These are phyloP conservation scores for Synaphobranchus kaupii DNA, from an alignment of 2,797 vertebrate genomes.

Conservation along the genomic window DNA sequence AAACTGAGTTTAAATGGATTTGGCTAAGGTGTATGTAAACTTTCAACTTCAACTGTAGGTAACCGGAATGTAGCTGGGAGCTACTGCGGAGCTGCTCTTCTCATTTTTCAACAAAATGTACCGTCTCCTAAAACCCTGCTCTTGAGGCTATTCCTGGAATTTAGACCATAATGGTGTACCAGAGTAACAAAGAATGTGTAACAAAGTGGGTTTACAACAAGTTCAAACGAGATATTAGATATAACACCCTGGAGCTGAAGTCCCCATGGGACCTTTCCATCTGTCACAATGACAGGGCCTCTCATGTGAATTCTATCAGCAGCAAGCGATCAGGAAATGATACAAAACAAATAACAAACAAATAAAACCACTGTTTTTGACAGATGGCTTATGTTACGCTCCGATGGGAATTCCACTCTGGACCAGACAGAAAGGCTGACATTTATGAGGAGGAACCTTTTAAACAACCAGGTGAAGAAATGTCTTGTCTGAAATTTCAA, in stretches of 20 bases:
- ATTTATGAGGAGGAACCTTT: conserved; percentile 65
- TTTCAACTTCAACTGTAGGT: no score
- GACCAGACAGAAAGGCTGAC: conserved; percentile 53
- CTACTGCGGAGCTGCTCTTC: background rate
- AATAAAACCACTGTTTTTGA: conserved; percentile 57
- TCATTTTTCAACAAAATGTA: conserved; percentile 44
- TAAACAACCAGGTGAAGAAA: conserved; percentile 58
- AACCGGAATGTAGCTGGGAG: background rate
- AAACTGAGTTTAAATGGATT: no score
- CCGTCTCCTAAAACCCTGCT: conserved; percentile 51
- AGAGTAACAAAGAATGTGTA: conserved; percentile 36
- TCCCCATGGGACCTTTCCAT: conserved; percentile 49
- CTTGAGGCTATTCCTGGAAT: conserved; percentile 40
- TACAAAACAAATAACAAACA: conserved; percentile 51
- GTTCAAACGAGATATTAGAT: conserved; percentile 41
- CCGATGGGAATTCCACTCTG: conserved; percentile 72
- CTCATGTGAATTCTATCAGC: conserved; percentile 73
- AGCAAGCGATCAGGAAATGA: conserved; percentile 72
- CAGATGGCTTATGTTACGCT: conserved; percentile 80
- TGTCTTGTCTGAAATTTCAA: conserved; percentile 45
- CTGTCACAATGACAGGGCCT: conserved; percentile 67
- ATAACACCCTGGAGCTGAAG: background rate
- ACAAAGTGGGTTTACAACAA: conserved; percentile 49
- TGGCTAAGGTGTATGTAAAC: no score
- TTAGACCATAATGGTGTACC: conserved; percentile 39